Evolutionary conservation across 23 tunicate species (phyloP).

Genomic region (Clavelina lepadiformis): DNA sequence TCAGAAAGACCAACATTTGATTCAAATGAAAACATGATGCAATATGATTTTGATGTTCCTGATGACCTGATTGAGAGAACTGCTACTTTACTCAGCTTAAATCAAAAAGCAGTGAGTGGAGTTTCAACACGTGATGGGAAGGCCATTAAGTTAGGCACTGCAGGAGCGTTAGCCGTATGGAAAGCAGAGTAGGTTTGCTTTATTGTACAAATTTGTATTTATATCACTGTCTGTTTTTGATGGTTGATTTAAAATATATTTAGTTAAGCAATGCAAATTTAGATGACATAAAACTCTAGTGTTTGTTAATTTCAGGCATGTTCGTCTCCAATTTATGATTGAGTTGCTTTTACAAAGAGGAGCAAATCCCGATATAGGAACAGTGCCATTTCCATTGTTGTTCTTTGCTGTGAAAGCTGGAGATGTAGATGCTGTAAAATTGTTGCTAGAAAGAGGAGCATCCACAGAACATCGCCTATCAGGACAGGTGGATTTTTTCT

Average conservation of each 20-base stretch:
- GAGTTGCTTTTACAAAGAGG: slow-evolving; percentile 58
- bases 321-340: slow-evolving; percentile 45
- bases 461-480: slow-evolving; percentile 53
- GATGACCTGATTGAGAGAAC: slow-evolving; percentile 63
- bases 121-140: slow-evolving; percentile 49
- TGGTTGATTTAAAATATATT: not conserved
- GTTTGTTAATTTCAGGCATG: slow-evolving; percentile 34
- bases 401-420: slow-evolving; percentile 84
- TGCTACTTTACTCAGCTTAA: slow-evolving; percentile 60
- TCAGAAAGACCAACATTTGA: slow-evolving; percentile 45
- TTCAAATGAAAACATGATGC: slow-evolving; percentile 46
- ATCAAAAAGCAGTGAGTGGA: slow-evolving; percentile 66
- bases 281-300: not conserved
- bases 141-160: slow-evolving; percentile 47
- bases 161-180: slow-evolving; percentile 85
- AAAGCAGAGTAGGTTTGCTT: slow-evolving; percentile 72
- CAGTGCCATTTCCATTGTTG: slow-evolving; percentile 61
- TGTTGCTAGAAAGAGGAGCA: slow-evolving; percentile 60
- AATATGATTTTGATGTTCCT: slow-evolving; percentile 41
- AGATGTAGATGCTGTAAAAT: slow-evolving; percentile 57
- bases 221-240: not conserved
- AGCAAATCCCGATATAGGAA: slow-evolving; percentile 63
- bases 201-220: not conserved
- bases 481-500: slow-evolving; percentile 27
- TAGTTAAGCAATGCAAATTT: not conserved